These are phyloP conservation scores for Xestia sexstrigata DNA, from an alignment of 2,888 invertebrate genomes.

Conservation along the genomic window DNA sequence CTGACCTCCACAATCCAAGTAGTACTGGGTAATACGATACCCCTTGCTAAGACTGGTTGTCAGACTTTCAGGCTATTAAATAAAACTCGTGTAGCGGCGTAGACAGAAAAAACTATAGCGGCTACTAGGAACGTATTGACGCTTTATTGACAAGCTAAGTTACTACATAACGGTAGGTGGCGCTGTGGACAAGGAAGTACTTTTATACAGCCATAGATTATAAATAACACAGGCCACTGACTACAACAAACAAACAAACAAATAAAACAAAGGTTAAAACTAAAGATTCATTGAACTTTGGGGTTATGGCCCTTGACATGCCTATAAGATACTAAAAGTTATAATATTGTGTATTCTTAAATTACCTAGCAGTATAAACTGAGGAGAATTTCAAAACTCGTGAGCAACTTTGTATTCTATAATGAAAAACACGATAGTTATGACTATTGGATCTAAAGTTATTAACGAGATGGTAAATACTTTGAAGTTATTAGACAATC, in stretches of 20 bases:
- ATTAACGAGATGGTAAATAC: conserved; percentile 4
- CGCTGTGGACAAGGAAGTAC: too few relatives aligned
- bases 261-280: not conserved
- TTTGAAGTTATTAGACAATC: not conserved
- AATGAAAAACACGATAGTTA: not conserved
- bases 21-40: too few relatives aligned
- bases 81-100: too few relatives aligned
- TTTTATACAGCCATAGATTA: too few relatives aligned
- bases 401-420: conserved; percentile 5
- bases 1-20: too few relatives aligned
- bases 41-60: too few relatives aligned
- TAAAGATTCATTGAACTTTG: conserved; percentile 29
- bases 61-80: too few relatives aligned
- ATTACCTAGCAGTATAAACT: conserved; percentile 7
- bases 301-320: conserved; percentile 17
- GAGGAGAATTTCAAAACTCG: conserved; percentile 17
- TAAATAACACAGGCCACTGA: too few relatives aligned
- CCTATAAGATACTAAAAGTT: conserved; percentile 11
- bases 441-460: not conserved
- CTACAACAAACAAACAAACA: not conserved
- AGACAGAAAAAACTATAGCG: too few relatives aligned
- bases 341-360: conserved; percentile 32
- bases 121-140: too few relatives aligned
- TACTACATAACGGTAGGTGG: too few relatives aligned
- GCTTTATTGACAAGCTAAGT: too few relatives aligned